phyloP scores from a whole-genome alignment of 1,140 invertebrate species.

The Drusus annulatus region DNA sequence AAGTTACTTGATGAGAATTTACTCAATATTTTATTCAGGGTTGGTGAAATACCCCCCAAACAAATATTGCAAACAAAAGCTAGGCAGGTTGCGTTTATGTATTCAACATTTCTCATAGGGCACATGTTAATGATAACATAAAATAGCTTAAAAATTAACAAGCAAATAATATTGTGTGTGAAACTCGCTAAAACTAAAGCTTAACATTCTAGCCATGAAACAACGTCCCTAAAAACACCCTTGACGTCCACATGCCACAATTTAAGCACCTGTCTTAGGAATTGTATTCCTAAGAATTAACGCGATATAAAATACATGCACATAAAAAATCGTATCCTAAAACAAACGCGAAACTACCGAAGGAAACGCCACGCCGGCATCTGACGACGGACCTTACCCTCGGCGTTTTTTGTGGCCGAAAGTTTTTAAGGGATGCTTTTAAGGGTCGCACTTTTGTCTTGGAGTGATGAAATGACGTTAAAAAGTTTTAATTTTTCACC shows the following conservation, averaged over 20 bases:
- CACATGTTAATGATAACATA: too few species aligned
- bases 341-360: slow-evolving; percentile 43
- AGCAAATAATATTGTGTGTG: background rate
- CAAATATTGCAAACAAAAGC: too few species aligned
- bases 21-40: too few species aligned
- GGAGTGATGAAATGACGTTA: slow-evolving; percentile 17
- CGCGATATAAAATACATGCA: slow-evolving; percentile 22
- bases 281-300: slow-evolving; percentile 30
- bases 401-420: background rate
- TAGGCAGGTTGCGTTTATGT: too few species aligned
- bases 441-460: slow-evolving; percentile 26
- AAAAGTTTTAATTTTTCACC: slow-evolving; percentile 24
- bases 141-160: background rate
- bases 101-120: too few species aligned
- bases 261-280: slow-evolving; percentile 20
- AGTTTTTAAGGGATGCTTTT: slow-evolving; percentile 19
- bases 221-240: background rate
- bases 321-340: slow-evolving; percentile 20
- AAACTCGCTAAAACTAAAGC: slow-evolving; percentile 29
- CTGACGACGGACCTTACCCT: background rate
- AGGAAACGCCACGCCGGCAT: slow-evolving; percentile 27
- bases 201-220: slow-evolving; percentile 15
- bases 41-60: too few species aligned
- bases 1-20: too few species aligned
- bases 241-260: slow-evolving; percentile 39